A percentile compares a stretch with the other conserved stretches of the same genome.
These are phyloP conservation scores for Pagrus major DNA, from an alignment of 2,113 vertebrate species.

Conservation along the genomic window DNA sequence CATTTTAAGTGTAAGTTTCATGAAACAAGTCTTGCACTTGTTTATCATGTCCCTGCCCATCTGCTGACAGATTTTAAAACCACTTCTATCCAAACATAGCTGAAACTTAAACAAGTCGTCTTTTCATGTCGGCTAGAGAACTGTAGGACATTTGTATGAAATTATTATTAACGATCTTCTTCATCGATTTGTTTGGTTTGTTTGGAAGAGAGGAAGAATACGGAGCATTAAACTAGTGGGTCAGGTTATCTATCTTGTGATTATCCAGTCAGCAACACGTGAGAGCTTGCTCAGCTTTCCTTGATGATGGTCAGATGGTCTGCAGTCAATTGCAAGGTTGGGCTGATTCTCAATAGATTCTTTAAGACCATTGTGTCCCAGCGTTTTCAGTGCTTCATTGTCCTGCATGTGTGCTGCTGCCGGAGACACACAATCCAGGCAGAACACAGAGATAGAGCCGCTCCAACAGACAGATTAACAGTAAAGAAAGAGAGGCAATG, in stretches of 20 bases:
- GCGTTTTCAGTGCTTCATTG: constrained; percentile 17
- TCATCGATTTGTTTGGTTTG: background rate
- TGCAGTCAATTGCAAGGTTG: background rate
- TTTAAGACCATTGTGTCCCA: background rate
- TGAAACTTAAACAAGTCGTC: background rate
- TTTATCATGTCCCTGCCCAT: background rate
- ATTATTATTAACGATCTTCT: background rate
- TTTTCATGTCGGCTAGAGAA: background rate
- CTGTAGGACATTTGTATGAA: background rate
- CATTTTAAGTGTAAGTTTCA: background rate
- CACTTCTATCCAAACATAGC: background rate
- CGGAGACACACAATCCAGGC: background rate
- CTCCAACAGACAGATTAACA: background rate
- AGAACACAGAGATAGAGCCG: background rate
- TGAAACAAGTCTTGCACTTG: no score
- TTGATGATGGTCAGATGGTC: constrained; percentile 20
- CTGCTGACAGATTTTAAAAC: background rate
- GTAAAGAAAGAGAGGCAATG: background rate
- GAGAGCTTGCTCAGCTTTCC: constrained; percentile 35
- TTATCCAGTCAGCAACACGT: constrained; percentile 44
- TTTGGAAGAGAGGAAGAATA: background rate
- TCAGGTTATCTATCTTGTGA: background rate
- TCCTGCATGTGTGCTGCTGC: background rate
- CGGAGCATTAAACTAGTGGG: background rate
- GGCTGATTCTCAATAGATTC: constrained; percentile 3